Conservation (phyloP, 2,888 invertebrate species). For the Glomeris marginata region DNA sequence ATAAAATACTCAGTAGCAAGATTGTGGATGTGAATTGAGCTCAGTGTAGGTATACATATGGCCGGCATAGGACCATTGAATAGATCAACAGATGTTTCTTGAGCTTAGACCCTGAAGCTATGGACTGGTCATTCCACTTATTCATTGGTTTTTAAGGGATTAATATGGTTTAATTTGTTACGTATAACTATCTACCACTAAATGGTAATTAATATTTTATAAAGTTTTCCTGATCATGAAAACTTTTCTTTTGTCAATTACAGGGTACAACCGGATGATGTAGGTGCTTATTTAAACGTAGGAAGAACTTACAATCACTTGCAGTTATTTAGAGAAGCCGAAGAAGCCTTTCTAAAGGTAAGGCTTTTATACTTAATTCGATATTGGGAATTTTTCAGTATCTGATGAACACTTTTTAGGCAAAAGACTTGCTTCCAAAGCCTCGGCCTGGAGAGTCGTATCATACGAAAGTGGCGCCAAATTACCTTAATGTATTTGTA, state of each 20-base stretch:
- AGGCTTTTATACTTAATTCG: slow-evolving; percentile 13
- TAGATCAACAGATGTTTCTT: background rate
- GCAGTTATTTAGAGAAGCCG: slow-evolving; percentile 73
- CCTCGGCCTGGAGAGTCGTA: slow-evolving; percentile 88
- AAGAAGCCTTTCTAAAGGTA: slow-evolving; percentile 73
- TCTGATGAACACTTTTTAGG: slow-evolving; percentile 31
- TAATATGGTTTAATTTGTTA: too few species aligned
- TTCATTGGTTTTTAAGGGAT: too few species aligned
- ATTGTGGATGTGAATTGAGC: background rate
- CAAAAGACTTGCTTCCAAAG: slow-evolving; percentile 75
- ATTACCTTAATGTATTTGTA: slow-evolving; percentile 87
- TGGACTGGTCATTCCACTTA: background rate
- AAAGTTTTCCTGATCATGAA: too few species aligned
- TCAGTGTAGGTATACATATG: background rate
- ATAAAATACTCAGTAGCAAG: background rate
- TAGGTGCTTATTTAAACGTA: slow-evolving; percentile 93
- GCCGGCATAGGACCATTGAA: background rate
- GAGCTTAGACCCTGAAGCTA: background rate
- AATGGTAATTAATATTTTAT: too few species aligned
- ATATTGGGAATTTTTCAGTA: background rate
- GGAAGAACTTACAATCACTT: slow-evolving; percentile 87
- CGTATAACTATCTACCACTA: too few species aligned
- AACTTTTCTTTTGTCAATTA: slow-evolving; percentile 15
- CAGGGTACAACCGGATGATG: slow-evolving; percentile 84
- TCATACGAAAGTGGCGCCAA: slow-evolving; percentile 88